These are phyloP conservation scores for Denticeps clupeoides DNA, from an alignment of 2,797 vertebrate species.

Conservation along the genomic window DNA sequence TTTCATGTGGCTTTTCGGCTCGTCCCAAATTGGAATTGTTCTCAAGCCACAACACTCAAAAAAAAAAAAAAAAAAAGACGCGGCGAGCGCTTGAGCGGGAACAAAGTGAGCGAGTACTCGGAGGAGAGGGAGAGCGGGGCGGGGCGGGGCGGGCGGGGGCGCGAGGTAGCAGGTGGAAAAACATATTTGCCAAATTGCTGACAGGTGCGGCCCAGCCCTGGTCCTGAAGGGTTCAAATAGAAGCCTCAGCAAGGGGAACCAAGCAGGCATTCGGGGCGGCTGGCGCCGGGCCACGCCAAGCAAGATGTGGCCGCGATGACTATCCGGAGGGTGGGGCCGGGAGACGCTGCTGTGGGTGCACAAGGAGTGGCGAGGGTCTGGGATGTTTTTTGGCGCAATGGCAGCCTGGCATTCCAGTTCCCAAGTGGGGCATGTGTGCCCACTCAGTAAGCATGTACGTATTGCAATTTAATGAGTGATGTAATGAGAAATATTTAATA, in stretches of 20 bases:
- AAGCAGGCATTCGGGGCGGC: background rate
- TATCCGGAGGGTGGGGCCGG: background rate
- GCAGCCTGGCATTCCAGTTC: too few species aligned
- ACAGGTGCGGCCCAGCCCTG: slow-evolving; percentile 33
- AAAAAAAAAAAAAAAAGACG: too few species aligned
- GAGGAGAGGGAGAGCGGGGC: slow-evolving; percentile 17
- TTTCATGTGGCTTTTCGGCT: slow-evolving; percentile 39
- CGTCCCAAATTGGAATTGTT: slow-evolving; percentile 38
- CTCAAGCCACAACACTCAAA: slow-evolving; percentile 30
- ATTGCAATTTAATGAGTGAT: slow-evolving; percentile 9
- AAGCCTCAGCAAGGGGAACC: slow-evolving; percentile 11
- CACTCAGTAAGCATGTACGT: background rate
- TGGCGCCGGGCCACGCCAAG: slow-evolving; percentile 9
- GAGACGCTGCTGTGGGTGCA: too few species aligned
- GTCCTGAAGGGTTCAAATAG: slow-evolving; percentile 16
- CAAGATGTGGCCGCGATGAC: slow-evolving; percentile 7
- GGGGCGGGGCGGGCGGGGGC: slow-evolving; percentile 10
- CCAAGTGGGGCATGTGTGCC: too few species aligned
- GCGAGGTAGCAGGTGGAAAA: slow-evolving; percentile 42
- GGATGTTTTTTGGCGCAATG: too few species aligned
- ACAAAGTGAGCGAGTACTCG: slow-evolving; percentile 21
- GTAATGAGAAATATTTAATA: slow-evolving; percentile 14
- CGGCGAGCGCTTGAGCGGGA: slow-evolving; percentile 20
- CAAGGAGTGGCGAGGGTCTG: too few species aligned
- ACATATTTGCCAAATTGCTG: slow-evolving; percentile 40